phyloP scores from a whole-genome alignment of 2,888 invertebrate genomes.

The Pimpla rufipes region DNA sequence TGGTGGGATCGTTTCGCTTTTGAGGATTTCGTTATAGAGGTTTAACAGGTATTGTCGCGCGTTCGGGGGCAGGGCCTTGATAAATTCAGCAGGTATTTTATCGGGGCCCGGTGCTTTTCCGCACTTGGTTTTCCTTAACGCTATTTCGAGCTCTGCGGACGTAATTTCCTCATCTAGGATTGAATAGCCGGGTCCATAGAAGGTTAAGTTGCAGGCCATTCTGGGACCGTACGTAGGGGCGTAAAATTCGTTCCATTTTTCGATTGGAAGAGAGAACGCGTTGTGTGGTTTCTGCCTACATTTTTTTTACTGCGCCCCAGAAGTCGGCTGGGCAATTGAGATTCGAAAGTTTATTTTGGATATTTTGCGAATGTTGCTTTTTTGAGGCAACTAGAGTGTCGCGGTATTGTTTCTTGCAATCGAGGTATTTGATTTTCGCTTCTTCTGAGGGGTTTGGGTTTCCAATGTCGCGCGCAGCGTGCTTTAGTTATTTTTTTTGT shows the following conservation, averaged over 20 bases:
- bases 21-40: background rate
- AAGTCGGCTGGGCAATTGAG: background rate
- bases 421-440: background rate
- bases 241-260: slow-evolving; percentile 19
- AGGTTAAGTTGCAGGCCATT: background rate
- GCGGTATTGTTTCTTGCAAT: background rate
- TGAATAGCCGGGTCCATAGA: background rate
- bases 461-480: background rate
- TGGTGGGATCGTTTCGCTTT: background rate
- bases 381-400: background rate
- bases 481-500: background rate
- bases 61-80: background rate
- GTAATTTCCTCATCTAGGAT: background rate
- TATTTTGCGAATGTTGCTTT: background rate
- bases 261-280: background rate
- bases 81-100: background rate
- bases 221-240: background rate
- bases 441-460: slow-evolving; percentile 3
- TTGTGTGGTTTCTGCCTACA: background rate
- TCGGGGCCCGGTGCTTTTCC: background rate
- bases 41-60: background rate
- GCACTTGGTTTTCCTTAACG: background rate
- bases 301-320: slow-evolving; percentile 10
- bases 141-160: background rate
- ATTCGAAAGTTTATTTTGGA: background rate